phyloP scores from a whole-genome alignment of 2,888 invertebrate genomes.

The Campaea margaritaria region DNA sequence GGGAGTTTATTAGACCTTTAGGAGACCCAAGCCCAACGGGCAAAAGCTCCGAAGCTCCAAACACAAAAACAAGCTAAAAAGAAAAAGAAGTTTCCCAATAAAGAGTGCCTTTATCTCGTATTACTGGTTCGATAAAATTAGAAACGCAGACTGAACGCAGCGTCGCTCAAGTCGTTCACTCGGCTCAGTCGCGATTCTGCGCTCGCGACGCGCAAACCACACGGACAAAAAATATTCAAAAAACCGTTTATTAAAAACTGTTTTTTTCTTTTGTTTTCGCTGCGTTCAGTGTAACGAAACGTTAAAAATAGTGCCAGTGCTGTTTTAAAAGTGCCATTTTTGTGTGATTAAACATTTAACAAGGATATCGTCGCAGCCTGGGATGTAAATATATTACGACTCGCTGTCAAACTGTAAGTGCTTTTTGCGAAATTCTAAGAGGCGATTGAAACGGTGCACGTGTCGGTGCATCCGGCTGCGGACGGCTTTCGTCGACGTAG shows the following conservation, averaged over 20 bases:
- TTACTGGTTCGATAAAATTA: conserved; percentile 83
- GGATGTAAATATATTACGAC: conserved; percentile 35
- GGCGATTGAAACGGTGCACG: conserved; percentile 33
- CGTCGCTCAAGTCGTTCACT: conserved; percentile 43
- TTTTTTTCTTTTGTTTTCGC: conserved; percentile 60
- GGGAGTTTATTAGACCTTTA: conserved; percentile 6
- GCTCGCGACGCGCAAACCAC: conserved; percentile 56
- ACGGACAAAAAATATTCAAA: conserved; percentile 38
- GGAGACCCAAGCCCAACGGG: conserved; percentile 21
- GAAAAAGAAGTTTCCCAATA: conserved; percentile 75
- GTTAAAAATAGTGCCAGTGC: conserved; percentile 66
- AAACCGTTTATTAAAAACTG: conserved; percentile 49
- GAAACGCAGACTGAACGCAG: conserved; percentile 63
- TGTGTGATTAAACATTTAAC: conserved; percentile 42
- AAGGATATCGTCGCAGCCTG: conserved; percentile 43
- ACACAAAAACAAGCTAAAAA: conserved; percentile 57
- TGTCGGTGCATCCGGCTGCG: conserved; percentile 42
- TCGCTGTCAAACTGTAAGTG: conserved; percentile 33
- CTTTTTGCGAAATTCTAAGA: conserved; percentile 39
- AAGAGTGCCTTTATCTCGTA: conserved; percentile 83
- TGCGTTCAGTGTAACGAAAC: conserved; percentile 48
- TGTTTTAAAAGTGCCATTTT: conserved; percentile 34
- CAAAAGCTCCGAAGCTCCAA: conserved; percentile 2
- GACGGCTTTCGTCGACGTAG: conserved; percentile 38
- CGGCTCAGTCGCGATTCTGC: conserved; percentile 55